These are phyloP conservation scores for Drosophila algonquin DNA, from an alignment of 2,888 invertebrate species.

Conservation along the genomic window DNA sequence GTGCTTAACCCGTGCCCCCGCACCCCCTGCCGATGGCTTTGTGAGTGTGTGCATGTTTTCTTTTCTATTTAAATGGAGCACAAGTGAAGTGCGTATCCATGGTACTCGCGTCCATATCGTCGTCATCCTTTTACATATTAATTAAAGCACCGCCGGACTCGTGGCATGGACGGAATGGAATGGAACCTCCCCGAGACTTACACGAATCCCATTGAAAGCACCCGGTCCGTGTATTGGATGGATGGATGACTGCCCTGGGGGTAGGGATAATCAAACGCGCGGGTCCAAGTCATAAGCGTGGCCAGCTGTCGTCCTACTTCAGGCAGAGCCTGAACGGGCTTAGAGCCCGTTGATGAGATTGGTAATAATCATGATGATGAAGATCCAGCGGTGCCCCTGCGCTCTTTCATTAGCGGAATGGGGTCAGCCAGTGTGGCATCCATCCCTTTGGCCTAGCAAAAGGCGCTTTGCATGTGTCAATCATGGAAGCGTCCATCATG, in stretches of 20 bases:
- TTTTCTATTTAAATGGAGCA: slow-evolving; percentile 80
- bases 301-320: slow-evolving; percentile 2
- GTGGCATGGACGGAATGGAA: not conserved
- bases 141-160: slow-evolving; percentile 57
- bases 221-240: not conserved
- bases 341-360: not conserved
- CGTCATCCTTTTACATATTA: slow-evolving; percentile 70
- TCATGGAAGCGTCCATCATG: slow-evolving; percentile 38
- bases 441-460: slow-evolving; percentile 20
- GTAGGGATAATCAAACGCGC: slow-evolving; percentile 15
- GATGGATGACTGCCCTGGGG: not conserved
- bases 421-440: slow-evolving; percentile 39
- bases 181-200: slow-evolving; percentile 20
- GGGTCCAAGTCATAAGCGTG: slow-evolving; percentile 21
- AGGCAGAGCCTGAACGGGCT: slow-evolving; percentile 1
- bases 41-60: slow-evolving; percentile 51
- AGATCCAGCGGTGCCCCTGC: slow-evolving; percentile 9
- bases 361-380: not conserved
- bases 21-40: slow-evolving; percentile 22
- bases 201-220: slow-evolving; percentile 56
- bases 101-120: slow-evolving; percentile 34
- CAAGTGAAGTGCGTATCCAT: slow-evolving; percentile 74
- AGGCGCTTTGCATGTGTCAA: slow-evolving; percentile 46
- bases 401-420: slow-evolving; percentile 51
- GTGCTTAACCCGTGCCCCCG: slow-evolving; percentile 15